Evolutionary conservation across 2,888 invertebrate genomes (phyloP), one percentile per base, ranked within the genome.

Genomic region (Nomada ferruginata): DNA sequence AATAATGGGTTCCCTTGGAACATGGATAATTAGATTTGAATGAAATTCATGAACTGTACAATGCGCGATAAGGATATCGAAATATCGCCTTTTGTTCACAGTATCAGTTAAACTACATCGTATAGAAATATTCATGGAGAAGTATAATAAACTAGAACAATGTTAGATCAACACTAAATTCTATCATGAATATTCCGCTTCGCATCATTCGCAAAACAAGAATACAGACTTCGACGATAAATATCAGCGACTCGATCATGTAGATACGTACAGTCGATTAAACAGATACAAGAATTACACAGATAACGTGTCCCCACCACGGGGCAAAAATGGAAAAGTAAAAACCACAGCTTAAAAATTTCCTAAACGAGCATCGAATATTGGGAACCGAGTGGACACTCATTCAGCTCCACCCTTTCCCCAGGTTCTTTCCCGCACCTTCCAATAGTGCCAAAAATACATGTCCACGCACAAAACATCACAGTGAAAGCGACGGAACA

Each of bases 251-350:
- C 42, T 13, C 26, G 20, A 23, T 26, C 50, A 10, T 47, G 15
- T 1, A 57, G 63, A 64, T 77, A 76, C 63, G 26, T 44, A 7
- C 42, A 52, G 15, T 23, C 29, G 66, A 80, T 72, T 66, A 73
- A 78, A 52, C 10, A 61, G 73, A 80, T 78, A 78, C 57, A 2
- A 23, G 7, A 59, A 60, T 42, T 23, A 18, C 10, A 44, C 10
- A 44, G 63, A 77, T 59, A 70, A 15, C 47, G n/a, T 18, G 7
- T 15, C 53, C 5, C 23, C 13, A 26, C 23, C 20, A 23, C 57
- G n/a, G 15, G 47, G 13, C 13, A 2, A 10, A 15, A 47, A 47
- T 13, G 11, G 10, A 47, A 15, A 47, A 13, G 47, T 13, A 13
- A 13, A 4, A 47, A 47, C 47, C 0, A 13, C 47, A 3, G 15